Conservation (phyloP, 2,797 vertebrate genomes). For the Chloroceryle inda region DNA sequence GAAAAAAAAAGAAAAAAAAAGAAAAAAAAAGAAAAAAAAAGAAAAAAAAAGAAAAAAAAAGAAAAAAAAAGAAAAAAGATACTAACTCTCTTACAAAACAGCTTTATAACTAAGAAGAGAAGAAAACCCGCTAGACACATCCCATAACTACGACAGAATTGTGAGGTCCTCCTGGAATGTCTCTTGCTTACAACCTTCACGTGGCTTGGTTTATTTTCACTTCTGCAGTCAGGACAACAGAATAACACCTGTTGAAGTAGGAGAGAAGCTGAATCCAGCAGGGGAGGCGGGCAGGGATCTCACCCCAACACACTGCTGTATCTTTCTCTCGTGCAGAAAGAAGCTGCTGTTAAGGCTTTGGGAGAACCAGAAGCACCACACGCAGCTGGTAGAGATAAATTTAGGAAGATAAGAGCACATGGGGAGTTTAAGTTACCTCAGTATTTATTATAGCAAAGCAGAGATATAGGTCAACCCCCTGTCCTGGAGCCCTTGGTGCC, state of each 20-base stretch:
- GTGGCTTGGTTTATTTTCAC: not conserved
- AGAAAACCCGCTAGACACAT: not conserved
- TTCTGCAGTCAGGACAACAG: not conserved
- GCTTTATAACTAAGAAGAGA: not conserved
- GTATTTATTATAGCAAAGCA: conserved; percentile 24
- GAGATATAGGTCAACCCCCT: conserved; percentile 39
- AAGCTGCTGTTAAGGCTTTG: not conserved
- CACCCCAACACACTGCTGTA: not conserved
- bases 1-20: too few relatives aligned
- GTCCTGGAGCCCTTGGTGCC: conserved; percentile 36
- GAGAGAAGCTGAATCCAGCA: not conserved
- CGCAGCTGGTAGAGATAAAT: not conserved
- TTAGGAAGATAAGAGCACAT: conserved; percentile 11
- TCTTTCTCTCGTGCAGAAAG: not conserved
- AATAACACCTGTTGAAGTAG: not conserved
- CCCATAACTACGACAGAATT: not conserved
- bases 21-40: not conserved
- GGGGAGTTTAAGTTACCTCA: conserved; percentile 3
- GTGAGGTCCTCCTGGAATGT: not conserved
- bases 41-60: not conserved
- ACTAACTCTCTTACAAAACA: not conserved
- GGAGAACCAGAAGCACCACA: conserved; percentile 39
- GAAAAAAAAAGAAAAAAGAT: not conserved
- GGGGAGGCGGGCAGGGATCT: not conserved
- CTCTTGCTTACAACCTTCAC: not conserved